Evolutionary conservation across 2,888 invertebrate species (phyloP), one percentile per base, ranked within the genome.

Genomic region (Epinotia ramella): DNA sequence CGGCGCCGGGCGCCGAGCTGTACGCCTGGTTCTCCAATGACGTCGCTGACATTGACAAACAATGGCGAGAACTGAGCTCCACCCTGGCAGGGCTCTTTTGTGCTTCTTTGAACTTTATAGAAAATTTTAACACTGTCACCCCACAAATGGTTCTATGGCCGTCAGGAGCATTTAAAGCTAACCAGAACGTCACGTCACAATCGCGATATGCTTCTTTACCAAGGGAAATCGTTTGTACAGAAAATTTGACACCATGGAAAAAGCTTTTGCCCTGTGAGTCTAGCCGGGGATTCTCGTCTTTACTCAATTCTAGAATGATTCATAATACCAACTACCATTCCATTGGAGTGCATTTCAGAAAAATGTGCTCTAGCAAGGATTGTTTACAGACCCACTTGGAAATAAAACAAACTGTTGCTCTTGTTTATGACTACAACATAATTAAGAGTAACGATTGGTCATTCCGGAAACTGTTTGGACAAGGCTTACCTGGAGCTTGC

Each of bases 221-320:
- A 0, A 95, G 98, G 79, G 99, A 99, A 95, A 98, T 98, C 82
- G 98, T 99, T 4, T 99, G 99, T 87, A 99, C 99, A 0, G 99
- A 99, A 94, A 99, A 99, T 94, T 94, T 99, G 82, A 99, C 99
- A 16, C 99, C 99, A 0, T 99, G 99, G 97, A 98, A 99, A 85
- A 99, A 99, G 88, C 93, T 99, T 5, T 90, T 99, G 64, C 99
- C 99, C 0, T 99, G 99, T 92, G 97, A 97, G 89, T 97, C 97
- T n/a, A 97, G 96, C 88, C 96, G 96, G 84, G 99, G 99, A 2
- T 95, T 99, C 81, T 97, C 98, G 18, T 96, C 97, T 0, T 91
- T 99, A 69, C 95, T 99, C 5, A 98, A 98, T 89, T 98, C 99
- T 0, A 97, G 97, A 72, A 96, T 97, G 87, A 97, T 99, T 73